Percentiles rank a stretch among this genome's conserved stretches.
These are phyloP conservation scores for Hystrix cristata DNA, from an alignment of 2,113 vertebrate genomes.

Conservation along the genomic window DNA sequence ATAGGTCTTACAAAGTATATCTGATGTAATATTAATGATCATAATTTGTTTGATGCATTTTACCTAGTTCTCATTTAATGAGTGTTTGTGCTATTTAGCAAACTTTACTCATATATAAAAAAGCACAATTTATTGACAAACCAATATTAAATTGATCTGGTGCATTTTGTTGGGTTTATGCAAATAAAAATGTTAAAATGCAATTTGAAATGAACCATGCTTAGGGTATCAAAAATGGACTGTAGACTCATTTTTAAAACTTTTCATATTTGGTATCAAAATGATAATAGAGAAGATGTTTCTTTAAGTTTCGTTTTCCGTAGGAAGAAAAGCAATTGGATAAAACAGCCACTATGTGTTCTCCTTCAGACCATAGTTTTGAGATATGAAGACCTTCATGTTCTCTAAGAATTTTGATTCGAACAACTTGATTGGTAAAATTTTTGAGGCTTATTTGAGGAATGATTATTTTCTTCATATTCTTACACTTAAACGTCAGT, in stretches of 20 bases:
- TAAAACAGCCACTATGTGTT: not conserved
- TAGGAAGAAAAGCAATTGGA: not conserved
- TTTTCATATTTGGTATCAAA: slow-evolving; percentile 30
- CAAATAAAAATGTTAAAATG: not conserved
- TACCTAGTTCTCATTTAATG: not conserved
- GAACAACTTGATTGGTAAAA: not conserved
- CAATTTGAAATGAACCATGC: not conserved
- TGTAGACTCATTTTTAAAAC: not conserved
- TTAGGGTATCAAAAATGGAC: not conserved
- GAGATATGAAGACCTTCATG: not conserved
- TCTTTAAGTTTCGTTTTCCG: slow-evolving; percentile 6
- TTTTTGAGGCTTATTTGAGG: not conserved
- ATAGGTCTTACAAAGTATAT: not conserved
- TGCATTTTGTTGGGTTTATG: not conserved
- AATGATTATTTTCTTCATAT: slow-evolving; percentile 29
- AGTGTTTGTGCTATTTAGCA: not conserved
- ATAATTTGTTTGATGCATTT: slow-evolving; percentile 1
- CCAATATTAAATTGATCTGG: not conserved
- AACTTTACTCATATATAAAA: slow-evolving; percentile 5
- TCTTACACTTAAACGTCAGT: not conserved
- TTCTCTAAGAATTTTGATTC: slow-evolving; percentile 1
- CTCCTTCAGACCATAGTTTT: not conserved
- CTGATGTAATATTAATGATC: not conserved
- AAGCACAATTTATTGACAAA: not conserved
- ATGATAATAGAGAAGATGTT: not conserved